Base-by-base conservation (phyloP, 2,113 vertebrate species). In the Nothoprocta pentlandii region DNA sequence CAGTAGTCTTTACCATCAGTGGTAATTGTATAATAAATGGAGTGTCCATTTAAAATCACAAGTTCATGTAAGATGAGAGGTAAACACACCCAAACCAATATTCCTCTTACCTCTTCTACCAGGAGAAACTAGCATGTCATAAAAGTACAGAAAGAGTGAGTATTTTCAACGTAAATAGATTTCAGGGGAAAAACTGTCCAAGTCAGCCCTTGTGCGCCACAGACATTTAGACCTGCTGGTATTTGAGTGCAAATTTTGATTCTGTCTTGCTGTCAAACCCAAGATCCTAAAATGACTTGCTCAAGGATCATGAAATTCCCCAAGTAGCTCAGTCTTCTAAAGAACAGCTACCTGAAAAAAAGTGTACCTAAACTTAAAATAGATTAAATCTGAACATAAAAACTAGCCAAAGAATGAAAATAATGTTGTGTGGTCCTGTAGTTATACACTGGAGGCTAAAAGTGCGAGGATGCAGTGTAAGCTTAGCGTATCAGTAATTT, bases 191-290 rank as follows among this genome's bases (percentile, higher is more conserved):
- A 76, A 86, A 6, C 32, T 89, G 36, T 36, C 86, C 80, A 49
- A 39, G 17, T 87, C 71, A 42, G 9, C 32, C 63, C 23, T 2
- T 69, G 47, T 85, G 89, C 91, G 32, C 44, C 74, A 69, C 66
- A 76, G 73, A 81, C 46, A 54, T 49, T 94, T 12, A 86, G 92
- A 94, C 76, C 76, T 92, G 46, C 54, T 96, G 87, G 46, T 61
- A 83, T 90, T 81, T 94, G 69, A 81, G 88, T 86, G 36, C 53
- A 34, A 54, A 58, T 90, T 93, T 81, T 62, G 76, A 89, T 92
- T 91, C 56, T 68, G 62, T 87, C 51, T 42, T 8, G 8, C 34
- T 68, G 71, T 80, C 77, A 76, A 58, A 44, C 21, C 41, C 17
- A 67, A 44, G 28, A 34, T 44, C 20, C 22, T 54, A 59, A 59